Percentiles rank a stretch among this genome's conserved stretches.
These are phyloP conservation scores for Rotaria magnacalcarata DNA, from an alignment of 2,888 invertebrate species.

Conservation along the genomic window DNA sequence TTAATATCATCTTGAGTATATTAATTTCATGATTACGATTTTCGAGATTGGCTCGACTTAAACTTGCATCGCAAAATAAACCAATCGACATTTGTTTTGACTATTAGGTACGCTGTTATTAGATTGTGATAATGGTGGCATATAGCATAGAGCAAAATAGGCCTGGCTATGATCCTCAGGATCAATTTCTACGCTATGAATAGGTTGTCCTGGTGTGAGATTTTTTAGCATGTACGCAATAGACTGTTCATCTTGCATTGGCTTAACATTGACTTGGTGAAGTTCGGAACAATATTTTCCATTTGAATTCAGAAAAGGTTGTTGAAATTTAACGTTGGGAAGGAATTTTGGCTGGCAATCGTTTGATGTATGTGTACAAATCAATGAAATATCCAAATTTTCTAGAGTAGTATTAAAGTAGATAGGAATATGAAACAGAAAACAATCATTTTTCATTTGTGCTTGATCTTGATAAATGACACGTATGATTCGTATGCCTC, in stretches of 20 bases:
- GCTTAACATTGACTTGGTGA: background rate
- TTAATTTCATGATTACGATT: background rate
- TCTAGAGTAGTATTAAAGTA: background rate
- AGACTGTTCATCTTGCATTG: background rate
- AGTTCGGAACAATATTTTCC: background rate
- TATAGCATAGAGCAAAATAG: background rate
- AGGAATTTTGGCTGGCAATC: background rate
- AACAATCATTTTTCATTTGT: background rate
- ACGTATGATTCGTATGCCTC: background rate
- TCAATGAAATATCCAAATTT: constrained; percentile 10
- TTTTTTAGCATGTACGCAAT: background rate
- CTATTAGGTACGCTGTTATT: background rate
- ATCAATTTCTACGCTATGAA: background rate
- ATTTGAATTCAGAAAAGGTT: background rate
- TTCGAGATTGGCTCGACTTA: background rate
- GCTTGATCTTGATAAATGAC: background rate
- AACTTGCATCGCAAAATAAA: constrained; percentile 27
- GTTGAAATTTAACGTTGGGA: no score
- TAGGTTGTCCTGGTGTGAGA: background rate
- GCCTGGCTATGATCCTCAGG: no score
- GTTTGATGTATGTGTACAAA: background rate
- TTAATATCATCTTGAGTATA: background rate
- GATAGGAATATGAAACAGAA: background rate
- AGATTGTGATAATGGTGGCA: background rate
- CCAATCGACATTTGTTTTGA: no score